Evolutionary conservation across 2,797 vertebrate genomes (phyloP), one percentile per base, ranked within the genome.

Genomic region (Cynopterus sphinx): DNA sequence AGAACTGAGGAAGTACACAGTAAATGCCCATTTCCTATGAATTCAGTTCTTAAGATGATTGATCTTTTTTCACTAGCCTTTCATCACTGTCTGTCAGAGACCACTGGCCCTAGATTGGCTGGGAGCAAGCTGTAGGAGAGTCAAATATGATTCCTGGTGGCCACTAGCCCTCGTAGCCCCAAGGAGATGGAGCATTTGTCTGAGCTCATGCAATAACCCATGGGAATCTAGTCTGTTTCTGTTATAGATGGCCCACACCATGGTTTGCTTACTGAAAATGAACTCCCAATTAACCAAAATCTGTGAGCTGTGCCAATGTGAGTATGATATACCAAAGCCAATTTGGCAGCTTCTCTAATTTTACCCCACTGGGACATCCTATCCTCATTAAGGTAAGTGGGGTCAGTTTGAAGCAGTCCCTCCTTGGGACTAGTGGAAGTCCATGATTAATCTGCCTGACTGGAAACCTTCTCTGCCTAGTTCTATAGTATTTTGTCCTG

Each of bases 361-460:
- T 83, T 39, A 36, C 21, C 22, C 71, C 8, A 81, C 39, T 4
- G 16, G 71, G 65, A 65, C 8, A 83, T 31, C n/a, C 12, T 49
- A 17, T 93, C 82, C 77, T 94, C 6, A 0, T 68, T 95, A 87
- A 90, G 59, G 65, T 61, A 91, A 94, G 59, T 91, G 70, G 55
- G 9, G 43, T 94, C 41, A 41, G n/a, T 21, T 22, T 88, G 57
- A 92, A 61, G 68, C 13, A 67, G 53, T 53, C 13, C 78, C 26
- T 87, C 28, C 7, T 71, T 24, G 22, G 19, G 10, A 73, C 17
- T 67, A 68, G 19, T 67, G 49, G 33, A 59, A 81, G 8, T 75
- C 78, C 28, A 2, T 77, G 71, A 79, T 90, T 90, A 87, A 79
- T 85, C 39, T 65, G 1, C 24, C 33, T 88, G 33, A 89, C 39